phyloP scores from a whole-genome alignment of 1,140 invertebrate species.

The Drosophila lini region DNA sequence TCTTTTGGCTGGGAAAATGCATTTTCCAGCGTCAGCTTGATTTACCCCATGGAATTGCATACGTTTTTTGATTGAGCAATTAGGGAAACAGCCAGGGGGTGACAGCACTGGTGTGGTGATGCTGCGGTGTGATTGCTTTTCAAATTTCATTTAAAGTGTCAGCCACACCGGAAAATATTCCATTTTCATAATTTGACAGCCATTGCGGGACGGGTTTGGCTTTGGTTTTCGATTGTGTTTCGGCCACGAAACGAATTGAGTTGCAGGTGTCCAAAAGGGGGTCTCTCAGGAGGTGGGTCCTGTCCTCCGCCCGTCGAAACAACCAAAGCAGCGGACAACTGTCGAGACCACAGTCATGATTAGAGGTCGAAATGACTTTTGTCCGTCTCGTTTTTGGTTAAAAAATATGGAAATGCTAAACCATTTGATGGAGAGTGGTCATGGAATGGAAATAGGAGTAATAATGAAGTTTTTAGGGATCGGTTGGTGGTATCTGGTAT shows the following conservation, averaged over 20 bases:
- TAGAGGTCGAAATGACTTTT: slow-evolving; percentile 76
- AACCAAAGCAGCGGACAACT: slow-evolving; percentile 31
- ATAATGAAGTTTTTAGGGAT: neutral
- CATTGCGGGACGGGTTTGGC: slow-evolving; percentile 42
- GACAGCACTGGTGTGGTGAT: too few relatives aligned
- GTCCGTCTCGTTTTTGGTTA: slow-evolving; percentile 22
- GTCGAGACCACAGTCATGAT: slow-evolving; percentile 64
- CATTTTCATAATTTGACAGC: slow-evolving; percentile 79
- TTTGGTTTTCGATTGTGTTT: slow-evolving; percentile 31
- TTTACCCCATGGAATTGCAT: slow-evolving; percentile 76
- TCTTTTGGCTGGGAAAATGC: slow-evolving; percentile 54
- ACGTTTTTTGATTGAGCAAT: slow-evolving; percentile 80
- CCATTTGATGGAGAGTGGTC: neutral
- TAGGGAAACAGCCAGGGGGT: slow-evolving; percentile 42
- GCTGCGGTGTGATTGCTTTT: slow-evolving; percentile 56
- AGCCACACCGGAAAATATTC: slow-evolving; percentile 66
- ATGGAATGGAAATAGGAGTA: neutral
- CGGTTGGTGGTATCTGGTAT: neutral
- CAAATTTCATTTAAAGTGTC: slow-evolving; percentile 77
- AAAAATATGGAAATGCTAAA: slow-evolving; percentile 20
- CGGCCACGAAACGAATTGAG: slow-evolving; percentile 8
- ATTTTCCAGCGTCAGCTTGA: slow-evolving; percentile 62
- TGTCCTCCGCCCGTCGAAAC: slow-evolving; percentile 12
- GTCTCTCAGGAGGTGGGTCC: neutral
- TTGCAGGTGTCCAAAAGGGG: slow-evolving; percentile 2